Evolutionary conservation across 1,140 invertebrate genomes (phyloP).

Genomic region (Oreohelix idahoensis): DNA sequence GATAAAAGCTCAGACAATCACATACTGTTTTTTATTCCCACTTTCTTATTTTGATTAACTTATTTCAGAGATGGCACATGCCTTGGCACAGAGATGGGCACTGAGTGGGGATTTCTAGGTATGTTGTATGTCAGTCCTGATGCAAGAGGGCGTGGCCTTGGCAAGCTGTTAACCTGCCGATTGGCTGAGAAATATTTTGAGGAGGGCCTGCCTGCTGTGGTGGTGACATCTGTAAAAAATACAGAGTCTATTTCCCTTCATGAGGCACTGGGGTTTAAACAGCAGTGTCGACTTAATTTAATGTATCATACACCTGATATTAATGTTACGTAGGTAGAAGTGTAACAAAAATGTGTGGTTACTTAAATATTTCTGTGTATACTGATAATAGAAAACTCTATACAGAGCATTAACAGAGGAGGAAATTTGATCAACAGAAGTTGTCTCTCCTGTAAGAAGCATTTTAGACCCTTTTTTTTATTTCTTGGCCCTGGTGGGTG

Average conservation of each 20-base stretch:
- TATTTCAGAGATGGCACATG: constrained; percentile 20
- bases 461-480: too few species aligned
- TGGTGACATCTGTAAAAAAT: background rate
- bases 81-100: background rate
- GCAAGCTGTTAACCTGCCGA: constrained; percentile 9
- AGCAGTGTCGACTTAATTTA: background rate
- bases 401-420: too few species aligned
- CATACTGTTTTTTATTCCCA: too few species aligned
- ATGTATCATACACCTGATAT: background rate
- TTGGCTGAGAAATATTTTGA: constrained; percentile 22
- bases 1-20: too few species aligned
- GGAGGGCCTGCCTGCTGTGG: constrained; percentile 4
- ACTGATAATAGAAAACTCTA: too few species aligned
- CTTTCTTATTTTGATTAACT: background rate
- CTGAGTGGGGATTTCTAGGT: constrained; percentile 11
- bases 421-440: too few species aligned
- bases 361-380: too few species aligned
- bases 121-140: background rate
- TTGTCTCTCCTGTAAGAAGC: too few species aligned
- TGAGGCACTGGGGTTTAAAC: background rate
- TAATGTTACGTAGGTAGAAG: too few species aligned
- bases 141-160: constrained; percentile 20
- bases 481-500: too few species aligned
- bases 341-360: too few species aligned
- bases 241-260: background rate